phyloP scores from a whole-genome alignment of 1,140 invertebrate species.

The Musca domestica region DNA sequence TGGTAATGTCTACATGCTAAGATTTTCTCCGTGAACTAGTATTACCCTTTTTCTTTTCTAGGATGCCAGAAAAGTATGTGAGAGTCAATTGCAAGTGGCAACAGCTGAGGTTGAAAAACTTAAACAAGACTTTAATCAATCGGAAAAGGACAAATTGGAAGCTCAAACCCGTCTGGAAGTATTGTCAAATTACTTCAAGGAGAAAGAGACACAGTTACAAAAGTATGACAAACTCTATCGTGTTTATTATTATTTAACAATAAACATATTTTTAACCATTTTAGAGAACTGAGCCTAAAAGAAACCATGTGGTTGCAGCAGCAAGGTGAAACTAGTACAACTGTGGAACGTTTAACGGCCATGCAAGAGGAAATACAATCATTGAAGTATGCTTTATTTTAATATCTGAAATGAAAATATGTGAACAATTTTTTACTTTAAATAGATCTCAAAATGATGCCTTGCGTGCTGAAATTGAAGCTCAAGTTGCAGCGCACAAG shows the following conservation, averaged over 20 bases:
- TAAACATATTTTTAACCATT: not conserved
- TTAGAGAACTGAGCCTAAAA: constrained; percentile 73
- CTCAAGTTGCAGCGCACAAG: constrained; percentile 76
- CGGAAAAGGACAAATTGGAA: constrained; percentile 76
- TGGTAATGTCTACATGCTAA: constrained; percentile 33
- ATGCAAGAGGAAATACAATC: constrained; percentile 78
- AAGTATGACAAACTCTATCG: constrained; percentile 59
- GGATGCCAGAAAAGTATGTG: constrained; percentile 32
- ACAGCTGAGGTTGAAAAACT: constrained; percentile 55
- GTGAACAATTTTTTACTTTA: not conserved
- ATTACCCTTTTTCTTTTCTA: constrained; percentile 1
- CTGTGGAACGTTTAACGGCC: constrained; percentile 71
- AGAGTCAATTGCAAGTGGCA: constrained; percentile 40
- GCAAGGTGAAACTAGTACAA: constrained; percentile 76
- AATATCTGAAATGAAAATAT: constrained; percentile 17
- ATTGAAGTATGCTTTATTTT: constrained; percentile 64
- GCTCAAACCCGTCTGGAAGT: constrained; percentile 80
- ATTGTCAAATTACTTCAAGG: constrained; percentile 82
- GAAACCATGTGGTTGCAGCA: constrained; percentile 80
- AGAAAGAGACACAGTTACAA: constrained; percentile 80
- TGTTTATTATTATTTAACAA: not conserved
- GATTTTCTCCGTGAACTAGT: not conserved
- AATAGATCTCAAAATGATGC: constrained; percentile 68
- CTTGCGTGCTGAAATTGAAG: constrained; percentile 73
- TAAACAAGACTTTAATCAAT: constrained; percentile 66